Evolutionary conservation across 2,113 vertebrate species (phyloP), one percentile per base, ranked within the genome.

Genomic region (Carassius auratus): DNA sequence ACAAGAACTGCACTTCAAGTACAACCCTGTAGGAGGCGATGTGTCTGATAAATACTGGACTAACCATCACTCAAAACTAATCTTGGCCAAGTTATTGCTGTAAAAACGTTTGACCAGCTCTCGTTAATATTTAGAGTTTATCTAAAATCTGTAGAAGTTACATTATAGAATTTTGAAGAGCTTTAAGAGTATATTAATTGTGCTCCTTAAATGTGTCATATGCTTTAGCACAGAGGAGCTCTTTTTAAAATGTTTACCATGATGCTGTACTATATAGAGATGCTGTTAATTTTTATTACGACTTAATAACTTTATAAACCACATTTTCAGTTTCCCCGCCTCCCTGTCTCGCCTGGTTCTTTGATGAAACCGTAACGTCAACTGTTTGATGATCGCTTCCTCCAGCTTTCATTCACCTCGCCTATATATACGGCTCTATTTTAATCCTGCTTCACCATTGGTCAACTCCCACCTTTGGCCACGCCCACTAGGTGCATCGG

Each of bases 391-490:
- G 26, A 14, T 50, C 84, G 50, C 42, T 71, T 55, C 64, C 42
- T 69, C 36, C 45, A 81, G 84, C 26, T 4, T 80, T 82, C 74
- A 79, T 84, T 87, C 66, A 89, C 84, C 79, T 90, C 88, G 0
- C 50, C 91, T 42, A 6, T 95, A 92, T 94, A 94, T 94, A 94
- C 84, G 69, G 76, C 84, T 92, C 94, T 95, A 95, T 95, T 95
- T 95, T 93, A 93, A 90, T 93, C 92, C 87, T 68, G 59, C 13
- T 61, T 5, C 23, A 62, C 88, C 36, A 95, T 95, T 95, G 93
- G 94, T 48, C 84, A 5, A 81, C 61, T 85, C 64, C 84, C 77
- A 26, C 86, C 26, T 82, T 23, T 15, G 92, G 83, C 87, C 17
- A 90, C 91, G 71, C 91, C 91, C 88, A 83, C 26, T 62, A 57